A percentile compares a stretch with the other conserved stretches of the same genome.
phyloP scores from a whole-genome alignment of 1,140 invertebrate genomes.

The Listronotus oregonensis region DNA sequence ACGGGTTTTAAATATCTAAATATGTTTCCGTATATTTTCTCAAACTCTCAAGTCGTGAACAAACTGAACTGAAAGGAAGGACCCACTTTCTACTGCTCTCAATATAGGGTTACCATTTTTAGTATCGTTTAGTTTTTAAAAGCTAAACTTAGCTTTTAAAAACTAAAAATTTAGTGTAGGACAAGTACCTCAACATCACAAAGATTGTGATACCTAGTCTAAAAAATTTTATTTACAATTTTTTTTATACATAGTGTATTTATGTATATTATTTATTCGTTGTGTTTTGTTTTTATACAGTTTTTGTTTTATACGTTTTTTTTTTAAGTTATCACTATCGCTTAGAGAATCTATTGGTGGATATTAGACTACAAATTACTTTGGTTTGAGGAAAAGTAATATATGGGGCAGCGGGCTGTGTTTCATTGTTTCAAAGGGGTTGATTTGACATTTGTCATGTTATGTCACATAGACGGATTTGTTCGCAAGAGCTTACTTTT shows the following conservation, averaged over 20 bases:
- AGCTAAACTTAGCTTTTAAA: not conserved
- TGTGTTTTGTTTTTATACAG: not conserved
- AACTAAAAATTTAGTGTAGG: conserved; percentile 18
- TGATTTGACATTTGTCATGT: too few species aligned
- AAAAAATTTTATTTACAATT: conserved; percentile 21
- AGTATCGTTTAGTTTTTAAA: conserved; percentile 25
- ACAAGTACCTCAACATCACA: conserved; percentile 34
- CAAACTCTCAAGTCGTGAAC: too few species aligned
- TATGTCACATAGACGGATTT: too few species aligned
- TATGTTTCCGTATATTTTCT: not conserved
- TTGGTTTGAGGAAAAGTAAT: too few species aligned
- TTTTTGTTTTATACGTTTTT: conserved; percentile 11
- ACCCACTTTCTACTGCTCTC: conserved; percentile 23
- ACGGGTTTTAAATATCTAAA: not conserved
- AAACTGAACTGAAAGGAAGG: conserved; percentile 9
- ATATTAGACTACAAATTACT: too few species aligned
- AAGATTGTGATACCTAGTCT: conserved; percentile 32
- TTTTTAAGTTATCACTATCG: not conserved
- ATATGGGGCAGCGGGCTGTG: too few species aligned
- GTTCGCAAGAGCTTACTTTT: too few species aligned
- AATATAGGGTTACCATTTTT: conserved; percentile 33
- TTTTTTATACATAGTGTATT: conserved; percentile 24
- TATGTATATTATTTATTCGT: conserved; percentile 9
- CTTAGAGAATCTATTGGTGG: too few species aligned
- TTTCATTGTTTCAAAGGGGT: too few species aligned